Percentiles rank a stretch among this genome's conserved stretches.
Conservation (phyloP, 2,888 invertebrate species). For the Caenorhabditis sp. region DNA sequence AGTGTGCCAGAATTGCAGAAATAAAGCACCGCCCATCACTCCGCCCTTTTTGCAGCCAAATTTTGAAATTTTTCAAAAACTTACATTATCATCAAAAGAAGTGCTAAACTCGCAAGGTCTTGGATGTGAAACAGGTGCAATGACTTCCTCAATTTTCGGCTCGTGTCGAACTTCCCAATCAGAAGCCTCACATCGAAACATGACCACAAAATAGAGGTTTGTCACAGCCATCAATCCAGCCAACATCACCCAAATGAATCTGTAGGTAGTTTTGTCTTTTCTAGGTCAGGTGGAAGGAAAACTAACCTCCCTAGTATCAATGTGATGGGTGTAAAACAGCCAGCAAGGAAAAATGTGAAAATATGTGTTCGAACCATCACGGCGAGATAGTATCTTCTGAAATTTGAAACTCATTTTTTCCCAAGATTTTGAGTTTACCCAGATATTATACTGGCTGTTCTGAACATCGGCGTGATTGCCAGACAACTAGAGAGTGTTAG, state of each 20-base stretch:
- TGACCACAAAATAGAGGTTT: slow-evolving; percentile 10
- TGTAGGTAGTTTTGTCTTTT: not conserved
- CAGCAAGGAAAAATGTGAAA: not conserved
- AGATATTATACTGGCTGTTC: not conserved
- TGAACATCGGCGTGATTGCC: not conserved
- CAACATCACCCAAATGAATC: slow-evolving; percentile 20
- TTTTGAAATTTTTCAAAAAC: no score
- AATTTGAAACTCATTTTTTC: no score
- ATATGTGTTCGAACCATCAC: not conserved
- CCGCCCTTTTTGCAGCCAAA: no score
- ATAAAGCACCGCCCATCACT: no score
- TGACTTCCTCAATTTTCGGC: slow-evolving; percentile 5
- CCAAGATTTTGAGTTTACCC: not conserved
- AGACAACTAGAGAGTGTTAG: not conserved
- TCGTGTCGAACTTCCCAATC: slow-evolving; percentile 16
- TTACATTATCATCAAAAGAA: slow-evolving; percentile 31
- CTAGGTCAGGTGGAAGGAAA: not conserved
- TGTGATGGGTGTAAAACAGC: not conserved
- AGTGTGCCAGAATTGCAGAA: no score
- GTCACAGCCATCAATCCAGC: slow-evolving; percentile 12
- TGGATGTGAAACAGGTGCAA: slow-evolving; percentile 38
- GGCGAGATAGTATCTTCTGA: not conserved
- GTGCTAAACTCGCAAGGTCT: slow-evolving; percentile 22
- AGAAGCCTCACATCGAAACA: slow-evolving; percentile 21
- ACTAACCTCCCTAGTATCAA: slow-evolving; percentile 1